These are phyloP conservation scores for Deilephila porcellus DNA, from an alignment of 2,888 invertebrate species.

Conservation along the genomic window DNA sequence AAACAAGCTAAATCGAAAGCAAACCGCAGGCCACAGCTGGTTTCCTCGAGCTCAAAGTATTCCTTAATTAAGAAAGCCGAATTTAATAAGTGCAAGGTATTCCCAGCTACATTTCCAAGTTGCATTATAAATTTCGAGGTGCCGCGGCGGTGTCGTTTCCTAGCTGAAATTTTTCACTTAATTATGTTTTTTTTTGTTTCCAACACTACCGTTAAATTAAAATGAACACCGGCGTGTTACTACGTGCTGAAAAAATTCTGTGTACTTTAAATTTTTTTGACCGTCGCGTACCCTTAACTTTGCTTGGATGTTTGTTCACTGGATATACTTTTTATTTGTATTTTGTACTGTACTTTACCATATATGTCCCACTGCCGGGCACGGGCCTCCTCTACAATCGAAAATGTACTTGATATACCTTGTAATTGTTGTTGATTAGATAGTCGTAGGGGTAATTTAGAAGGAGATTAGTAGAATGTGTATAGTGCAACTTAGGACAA, in stretches of 20 bases:
- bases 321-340: background rate
- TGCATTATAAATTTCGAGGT: conserved; percentile 29
- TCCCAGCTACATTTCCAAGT: conserved; percentile 19
- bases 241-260: conserved; percentile 41
- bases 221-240: conserved; percentile 47
- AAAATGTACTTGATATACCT: background rate
- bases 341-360: too few relatives aligned
- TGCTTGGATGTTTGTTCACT: background rate
- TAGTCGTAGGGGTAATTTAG: background rate
- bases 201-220: conserved; percentile 48
- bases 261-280: conserved; percentile 48
- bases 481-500: too few relatives aligned
- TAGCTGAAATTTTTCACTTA: conserved; percentile 51
- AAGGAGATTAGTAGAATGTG: too few relatives aligned
- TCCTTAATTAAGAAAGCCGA: conserved; percentile 30
- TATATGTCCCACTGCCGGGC: too few relatives aligned
- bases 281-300: conserved; percentile 46
- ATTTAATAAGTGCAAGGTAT: conserved; percentile 30
- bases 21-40: background rate
- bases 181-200: conserved; percentile 53
- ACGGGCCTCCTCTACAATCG: too few relatives aligned
- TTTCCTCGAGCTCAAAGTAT: conserved; percentile 25
- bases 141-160: conserved; percentile 8
- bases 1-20: background rate
- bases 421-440: background rate